Percentiles rank a stretch among this genome's conserved stretches.
Evolutionary conservation across 2,797 vertebrate genomes (phyloP).

Genomic region (Chiroxiphia lanceolata): DNA sequence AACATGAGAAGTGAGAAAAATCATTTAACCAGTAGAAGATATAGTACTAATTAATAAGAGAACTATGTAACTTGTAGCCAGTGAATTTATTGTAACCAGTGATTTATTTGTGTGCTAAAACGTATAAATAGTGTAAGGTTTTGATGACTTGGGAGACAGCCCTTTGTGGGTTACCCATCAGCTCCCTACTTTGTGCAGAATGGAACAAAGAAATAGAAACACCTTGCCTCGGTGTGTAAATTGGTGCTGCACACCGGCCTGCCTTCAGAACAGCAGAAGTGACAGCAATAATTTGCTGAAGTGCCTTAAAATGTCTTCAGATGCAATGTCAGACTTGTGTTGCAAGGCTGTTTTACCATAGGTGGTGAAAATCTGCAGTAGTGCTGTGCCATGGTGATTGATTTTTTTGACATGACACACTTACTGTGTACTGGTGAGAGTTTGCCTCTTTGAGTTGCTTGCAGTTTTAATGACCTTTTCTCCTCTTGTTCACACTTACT

Average conservation of each 20-base stretch:
- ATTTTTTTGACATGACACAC: background rate
- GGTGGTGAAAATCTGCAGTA: background rate
- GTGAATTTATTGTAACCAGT: background rate
- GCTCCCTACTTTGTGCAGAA: background rate
- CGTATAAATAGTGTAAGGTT: background rate
- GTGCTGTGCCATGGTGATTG: fast-evolving
- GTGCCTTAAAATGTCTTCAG: background rate
- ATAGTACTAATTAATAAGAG: background rate
- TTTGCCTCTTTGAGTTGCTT: background rate
- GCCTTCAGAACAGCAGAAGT: background rate
- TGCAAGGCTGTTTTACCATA: background rate
- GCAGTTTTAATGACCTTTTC: background rate
- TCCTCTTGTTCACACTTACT: background rate
- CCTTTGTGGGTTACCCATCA: background rate
- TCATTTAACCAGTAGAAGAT: background rate
- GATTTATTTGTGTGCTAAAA: background rate
- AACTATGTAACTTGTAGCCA: background rate
- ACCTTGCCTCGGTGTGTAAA: background rate
- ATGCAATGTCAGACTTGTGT: background rate
- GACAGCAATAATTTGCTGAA: background rate
- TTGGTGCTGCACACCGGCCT: fast-evolving
- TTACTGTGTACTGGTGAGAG: background rate
- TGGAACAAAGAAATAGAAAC: background rate
- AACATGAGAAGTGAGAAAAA: background rate
- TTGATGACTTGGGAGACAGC: background rate